Evolutionary conservation across 2,113 vertebrate species (phyloP), one percentile per base, ranked within the genome.

Genomic region (Varanus komodoensis): DNA sequence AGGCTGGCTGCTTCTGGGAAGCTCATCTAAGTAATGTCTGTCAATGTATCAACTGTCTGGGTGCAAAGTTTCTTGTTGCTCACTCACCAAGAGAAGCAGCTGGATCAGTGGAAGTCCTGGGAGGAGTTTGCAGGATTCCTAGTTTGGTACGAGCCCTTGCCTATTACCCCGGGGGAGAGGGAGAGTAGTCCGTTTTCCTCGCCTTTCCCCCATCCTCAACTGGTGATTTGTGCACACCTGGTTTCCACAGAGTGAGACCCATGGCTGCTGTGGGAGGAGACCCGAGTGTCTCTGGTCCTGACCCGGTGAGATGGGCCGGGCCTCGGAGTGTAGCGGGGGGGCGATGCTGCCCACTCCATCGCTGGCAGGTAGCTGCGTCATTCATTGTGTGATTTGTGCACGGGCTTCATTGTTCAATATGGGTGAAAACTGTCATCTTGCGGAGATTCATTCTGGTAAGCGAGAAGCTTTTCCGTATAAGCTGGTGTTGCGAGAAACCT

Each of bases 371-470:
- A 79, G 86, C 90, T 88, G n/a, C 61, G 64, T 73, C 73, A 69
- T 87, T 84, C 86, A 87, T 87, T 90, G 52, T 88, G 90, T 88
- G 81, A 50, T 34, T 78, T 91, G 86, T 80, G 86, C 86, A 88
- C 86, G 74, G 86, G 73, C 81, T 87, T 91, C 86, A 69, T 77
- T 84, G 80, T 84, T 87, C 34, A 87, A 64, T 0, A 3, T 27
- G 86, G 69, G 75, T 0, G 0, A 15, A 71, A 83, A 29, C 68
- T 48, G 1, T 79, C 1, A 8, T 21, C 44, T 38, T 90, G 71
- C 8, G 4, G 8, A 0, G 1, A 75, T 57, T 15, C 87, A 50
- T 74, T 11, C 68, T 54, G 77, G 78, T 73, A 88, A 91, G 81
- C 54, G 50, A 87, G 93, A 32, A 82, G 83, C 85, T 52, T 50